Evolutionary conservation across 1,140 invertebrate species (phyloP).

Genomic region (Lepeophtheirus salmonis): DNA sequence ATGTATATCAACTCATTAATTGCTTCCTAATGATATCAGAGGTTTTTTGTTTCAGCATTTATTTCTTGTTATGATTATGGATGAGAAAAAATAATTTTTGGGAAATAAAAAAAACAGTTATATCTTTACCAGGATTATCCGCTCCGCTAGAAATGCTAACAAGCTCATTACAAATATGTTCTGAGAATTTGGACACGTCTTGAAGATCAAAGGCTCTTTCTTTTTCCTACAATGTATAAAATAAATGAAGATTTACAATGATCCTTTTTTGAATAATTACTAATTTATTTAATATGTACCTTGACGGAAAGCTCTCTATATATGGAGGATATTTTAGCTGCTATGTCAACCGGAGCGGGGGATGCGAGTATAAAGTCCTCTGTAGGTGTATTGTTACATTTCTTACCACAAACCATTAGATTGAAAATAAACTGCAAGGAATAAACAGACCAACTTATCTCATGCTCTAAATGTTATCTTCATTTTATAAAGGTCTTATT

Average conservation of each 20-base stretch:
- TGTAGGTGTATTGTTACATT: conserved; percentile 83
- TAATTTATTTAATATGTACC: conserved; percentile 30
- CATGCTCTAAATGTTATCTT: no score
- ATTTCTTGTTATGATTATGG: no score
- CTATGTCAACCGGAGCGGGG: conserved; percentile 89
- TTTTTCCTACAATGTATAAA: conserved; percentile 19
- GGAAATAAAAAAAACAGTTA: no score
- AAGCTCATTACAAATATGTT: conserved; percentile 89
- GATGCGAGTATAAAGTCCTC: conserved; percentile 91
- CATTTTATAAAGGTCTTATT: no score
- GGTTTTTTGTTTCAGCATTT: no score
- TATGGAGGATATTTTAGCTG: conserved; percentile 87
- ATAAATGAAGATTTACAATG: background rate
- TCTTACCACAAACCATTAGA: conserved; percentile 93
- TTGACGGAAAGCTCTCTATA: conserved; percentile 68
- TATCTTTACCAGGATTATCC: conserved; percentile 9
- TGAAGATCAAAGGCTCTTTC: conserved; percentile 56
- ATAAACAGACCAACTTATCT: no score
- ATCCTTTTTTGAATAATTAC: background rate
- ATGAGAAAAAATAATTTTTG: no score
- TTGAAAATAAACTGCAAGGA: conserved; percentile 78
- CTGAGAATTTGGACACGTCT: conserved; percentile 81
- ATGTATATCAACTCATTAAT: background rate
- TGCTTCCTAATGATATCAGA: background rate
- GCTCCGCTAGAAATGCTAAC: conserved; percentile 58